Conservation (phyloP, 2,113 vertebrate species). For the Dinomys branickii region DNA sequence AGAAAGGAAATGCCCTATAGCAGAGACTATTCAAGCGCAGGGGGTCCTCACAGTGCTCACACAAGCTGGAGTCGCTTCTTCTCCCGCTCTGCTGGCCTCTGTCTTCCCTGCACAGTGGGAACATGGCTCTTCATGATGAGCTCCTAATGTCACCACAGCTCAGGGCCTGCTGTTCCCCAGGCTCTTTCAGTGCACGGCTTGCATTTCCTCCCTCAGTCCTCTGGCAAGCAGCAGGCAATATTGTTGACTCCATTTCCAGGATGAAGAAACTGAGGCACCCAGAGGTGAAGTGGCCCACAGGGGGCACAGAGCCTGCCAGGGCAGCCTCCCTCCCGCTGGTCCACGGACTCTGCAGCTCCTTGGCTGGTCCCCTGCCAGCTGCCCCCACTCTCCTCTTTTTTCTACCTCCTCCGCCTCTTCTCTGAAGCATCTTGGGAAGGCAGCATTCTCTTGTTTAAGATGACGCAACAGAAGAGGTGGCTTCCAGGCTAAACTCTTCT, state of each 20-base stretch:
- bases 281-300: fast-evolving
- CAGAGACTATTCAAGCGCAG: not conserved
- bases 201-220: not conserved
- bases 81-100: not conserved
- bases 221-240: not conserved
- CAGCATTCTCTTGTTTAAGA: not conserved
- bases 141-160: not conserved
- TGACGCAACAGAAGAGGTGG: not conserved
- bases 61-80: not conserved
- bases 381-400: too few species aligned
- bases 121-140: not conserved
- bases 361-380: not conserved
- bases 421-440: not conserved
- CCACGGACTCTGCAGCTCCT: not conserved
- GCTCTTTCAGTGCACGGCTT: fast-evolving
- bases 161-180: not conserved
- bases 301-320: not conserved
- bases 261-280: not conserved
- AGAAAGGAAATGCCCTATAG: not conserved
- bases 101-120: not conserved
- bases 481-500: not conserved
- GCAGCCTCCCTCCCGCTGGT: not conserved
- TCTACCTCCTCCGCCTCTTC: fast-evolving
- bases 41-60: not conserved
- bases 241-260: not conserved